These are phyloP conservation scores for Uloborus plumipes DNA, from an alignment of 2,888 invertebrate species.

Conservation along the genomic window DNA sequence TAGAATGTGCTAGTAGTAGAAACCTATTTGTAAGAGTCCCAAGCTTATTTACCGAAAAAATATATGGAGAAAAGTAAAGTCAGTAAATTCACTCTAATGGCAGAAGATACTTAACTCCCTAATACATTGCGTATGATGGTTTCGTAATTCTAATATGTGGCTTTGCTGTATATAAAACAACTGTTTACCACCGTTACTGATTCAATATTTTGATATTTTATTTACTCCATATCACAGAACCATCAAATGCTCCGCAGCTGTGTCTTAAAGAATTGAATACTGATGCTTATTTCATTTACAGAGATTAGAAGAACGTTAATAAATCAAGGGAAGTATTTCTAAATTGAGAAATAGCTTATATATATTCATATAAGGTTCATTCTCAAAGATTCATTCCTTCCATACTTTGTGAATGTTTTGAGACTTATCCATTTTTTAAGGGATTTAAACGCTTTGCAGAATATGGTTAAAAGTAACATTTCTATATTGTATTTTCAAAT, in stretches of 20 bases:
- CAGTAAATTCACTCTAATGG: too few relatives aligned
- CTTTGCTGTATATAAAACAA: constrained; percentile 59
- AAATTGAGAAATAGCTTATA: not conserved
- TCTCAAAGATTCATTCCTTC: too few relatives aligned
- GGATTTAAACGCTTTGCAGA: too few relatives aligned
- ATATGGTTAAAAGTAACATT: too few relatives aligned
- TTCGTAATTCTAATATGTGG: constrained; percentile 25
- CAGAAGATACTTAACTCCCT: not conserved
- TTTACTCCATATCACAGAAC: constrained; percentile 34
- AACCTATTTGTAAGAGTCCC: too few relatives aligned
- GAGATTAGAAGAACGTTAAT: not conserved
- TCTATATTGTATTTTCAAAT: too few relatives aligned
- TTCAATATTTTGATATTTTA: constrained; percentile 42
- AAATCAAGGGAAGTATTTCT: not conserved
- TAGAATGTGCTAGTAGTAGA: too few relatives aligned
- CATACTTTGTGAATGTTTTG: too few relatives aligned
- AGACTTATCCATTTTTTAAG: too few relatives aligned
- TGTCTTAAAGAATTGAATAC: constrained; percentile 1
- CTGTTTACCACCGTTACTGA: not conserved
- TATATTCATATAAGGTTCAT: not conserved
- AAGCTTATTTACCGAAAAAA: too few relatives aligned
- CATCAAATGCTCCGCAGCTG: constrained; percentile 40
- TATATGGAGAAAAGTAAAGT: too few relatives aligned
- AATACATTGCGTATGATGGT: constrained; percentile 50
- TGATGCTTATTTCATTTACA: too few relatives aligned